phyloP scores from a whole-genome alignment of 2,888 invertebrate genomes.

The Melinaea marsaeus region DNA sequence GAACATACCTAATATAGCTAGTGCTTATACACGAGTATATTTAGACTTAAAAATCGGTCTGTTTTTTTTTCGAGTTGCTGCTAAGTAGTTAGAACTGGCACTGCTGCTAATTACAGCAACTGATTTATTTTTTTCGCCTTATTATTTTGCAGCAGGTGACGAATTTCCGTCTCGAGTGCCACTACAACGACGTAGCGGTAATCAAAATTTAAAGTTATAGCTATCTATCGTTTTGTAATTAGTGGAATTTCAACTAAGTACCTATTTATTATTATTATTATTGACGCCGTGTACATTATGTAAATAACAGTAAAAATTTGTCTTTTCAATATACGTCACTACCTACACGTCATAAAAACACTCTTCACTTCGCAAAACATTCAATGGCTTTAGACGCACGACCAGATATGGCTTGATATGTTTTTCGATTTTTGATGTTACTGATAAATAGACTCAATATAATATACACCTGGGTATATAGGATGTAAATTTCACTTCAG shows the following conservation, averaged over 20 bases:
- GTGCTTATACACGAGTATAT: not conserved
- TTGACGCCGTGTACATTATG: too few species aligned
- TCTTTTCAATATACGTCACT: not conserved
- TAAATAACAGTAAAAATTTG: too few species aligned
- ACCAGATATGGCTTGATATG: slow-evolving; percentile 34
- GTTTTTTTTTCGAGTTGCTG: slow-evolving; percentile 47
- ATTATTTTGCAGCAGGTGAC: slow-evolving; percentile 78
- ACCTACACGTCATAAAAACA: slow-evolving; percentile 1
- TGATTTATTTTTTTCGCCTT: slow-evolving; percentile 75
- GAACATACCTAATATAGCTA: slow-evolving; percentile 4
- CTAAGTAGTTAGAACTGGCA: slow-evolving; percentile 65
- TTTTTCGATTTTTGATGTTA: slow-evolving; percentile 58
- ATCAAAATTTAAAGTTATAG: slow-evolving; percentile 58
- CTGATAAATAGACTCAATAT: slow-evolving; percentile 60
- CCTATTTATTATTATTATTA: slow-evolving; percentile 10
- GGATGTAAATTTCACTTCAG: slow-evolving; percentile 74
- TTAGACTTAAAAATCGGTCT: slow-evolving; percentile 41
- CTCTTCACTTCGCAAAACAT: slow-evolving; percentile 2
- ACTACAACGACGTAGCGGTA: slow-evolving; percentile 59
- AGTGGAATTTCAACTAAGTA: slow-evolving; percentile 53
- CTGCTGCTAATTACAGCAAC: slow-evolving; percentile 62
- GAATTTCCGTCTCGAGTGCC: slow-evolving; percentile 73
- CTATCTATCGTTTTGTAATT: slow-evolving; percentile 61
- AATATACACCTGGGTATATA: slow-evolving; percentile 74
- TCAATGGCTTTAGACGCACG: slow-evolving; percentile 15